Evolutionary conservation across 2,797 vertebrate species (phyloP).

Genomic region (Chelon labrosus): DNA sequence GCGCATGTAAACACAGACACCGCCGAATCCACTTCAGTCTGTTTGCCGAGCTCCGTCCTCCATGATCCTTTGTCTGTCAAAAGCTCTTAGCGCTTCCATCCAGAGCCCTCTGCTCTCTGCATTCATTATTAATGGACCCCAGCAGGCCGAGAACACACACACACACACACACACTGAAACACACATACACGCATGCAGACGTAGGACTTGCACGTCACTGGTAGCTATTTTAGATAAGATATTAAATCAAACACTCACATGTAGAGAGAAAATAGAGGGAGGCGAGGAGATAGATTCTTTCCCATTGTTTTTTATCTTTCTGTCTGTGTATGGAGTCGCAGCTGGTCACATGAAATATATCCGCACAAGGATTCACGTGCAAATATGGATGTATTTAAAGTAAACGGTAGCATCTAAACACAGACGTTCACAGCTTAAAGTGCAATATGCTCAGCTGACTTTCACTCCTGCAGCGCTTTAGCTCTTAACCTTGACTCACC

Average conservation of each 20-base stretch:
- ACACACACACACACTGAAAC: conserved; percentile 19
- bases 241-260: conserved; percentile 61
- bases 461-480: background rate
- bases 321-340: background rate
- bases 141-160: conserved; percentile 62
- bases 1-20: conserved; percentile 63
- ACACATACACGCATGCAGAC: conserved; percentile 13
- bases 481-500: conserved; percentile 22
- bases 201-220: conserved; percentile 42
- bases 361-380: background rate
- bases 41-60: conserved; percentile 70
- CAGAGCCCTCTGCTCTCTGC: conserved; percentile 74
- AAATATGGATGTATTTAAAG: background rate
- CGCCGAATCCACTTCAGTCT: conserved; percentile 75
- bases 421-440: background rate
- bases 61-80: conserved; percentile 82
- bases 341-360: conserved; percentile 12
- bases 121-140: conserved; percentile 82
- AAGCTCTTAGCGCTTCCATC: conserved; percentile 78
- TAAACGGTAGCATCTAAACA: background rate
- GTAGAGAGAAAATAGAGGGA: conserved; percentile 5
- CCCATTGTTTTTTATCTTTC: conserved; percentile 11
- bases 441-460: background rate
- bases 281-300: conserved; percentile 6
- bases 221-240: conserved; percentile 67